Evolutionary conservation across 2,113 vertebrate species (phyloP).

Genomic region (Campylomormyrus tamandua): DNA sequence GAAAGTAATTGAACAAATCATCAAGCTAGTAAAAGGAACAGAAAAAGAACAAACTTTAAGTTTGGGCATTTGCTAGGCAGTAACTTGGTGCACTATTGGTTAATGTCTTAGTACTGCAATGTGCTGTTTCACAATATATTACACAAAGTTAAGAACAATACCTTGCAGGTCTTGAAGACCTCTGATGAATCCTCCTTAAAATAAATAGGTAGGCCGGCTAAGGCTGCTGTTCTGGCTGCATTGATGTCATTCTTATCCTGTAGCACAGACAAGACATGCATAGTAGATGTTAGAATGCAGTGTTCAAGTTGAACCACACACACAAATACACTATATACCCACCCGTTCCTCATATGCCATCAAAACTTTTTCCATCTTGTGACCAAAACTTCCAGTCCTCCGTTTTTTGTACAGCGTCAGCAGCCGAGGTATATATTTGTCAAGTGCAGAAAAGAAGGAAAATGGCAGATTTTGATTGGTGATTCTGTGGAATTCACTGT

Average conservation of each 20-base stretch:
- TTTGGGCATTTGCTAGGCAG: neutral
- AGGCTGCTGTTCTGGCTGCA: conserved; percentile 27
- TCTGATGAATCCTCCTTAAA: conserved; percentile 27
- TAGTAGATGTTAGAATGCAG: neutral
- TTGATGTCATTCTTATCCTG: conserved; percentile 25
- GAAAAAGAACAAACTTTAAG: neutral
- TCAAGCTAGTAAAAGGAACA: neutral
- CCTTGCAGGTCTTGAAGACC: conserved; percentile 24
- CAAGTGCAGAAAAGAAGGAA: conserved; percentile 24
- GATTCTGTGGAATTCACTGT: conserved; percentile 21
- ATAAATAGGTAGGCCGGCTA: conserved; percentile 17
- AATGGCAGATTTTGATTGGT: conserved; percentile 20
- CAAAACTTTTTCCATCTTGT: conserved; percentile 23
- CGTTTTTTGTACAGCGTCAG: conserved; percentile 22
- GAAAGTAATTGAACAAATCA: neutral
- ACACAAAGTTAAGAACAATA: neutral
- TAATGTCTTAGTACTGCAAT: neutral
- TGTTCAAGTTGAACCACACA: conserved; percentile 12
- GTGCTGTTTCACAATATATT: neutral
- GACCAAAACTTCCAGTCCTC: conserved; percentile 18
- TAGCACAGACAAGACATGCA: neutral
- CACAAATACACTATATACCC: neutral
- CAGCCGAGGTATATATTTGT: conserved; percentile 21
- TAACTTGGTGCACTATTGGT: neutral
- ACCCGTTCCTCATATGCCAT: conserved; percentile 12